Evolutionary conservation across 2,113 vertebrate species (phyloP), one percentile per base, ranked within the genome.

Genomic region (Fulica atra): DNA sequence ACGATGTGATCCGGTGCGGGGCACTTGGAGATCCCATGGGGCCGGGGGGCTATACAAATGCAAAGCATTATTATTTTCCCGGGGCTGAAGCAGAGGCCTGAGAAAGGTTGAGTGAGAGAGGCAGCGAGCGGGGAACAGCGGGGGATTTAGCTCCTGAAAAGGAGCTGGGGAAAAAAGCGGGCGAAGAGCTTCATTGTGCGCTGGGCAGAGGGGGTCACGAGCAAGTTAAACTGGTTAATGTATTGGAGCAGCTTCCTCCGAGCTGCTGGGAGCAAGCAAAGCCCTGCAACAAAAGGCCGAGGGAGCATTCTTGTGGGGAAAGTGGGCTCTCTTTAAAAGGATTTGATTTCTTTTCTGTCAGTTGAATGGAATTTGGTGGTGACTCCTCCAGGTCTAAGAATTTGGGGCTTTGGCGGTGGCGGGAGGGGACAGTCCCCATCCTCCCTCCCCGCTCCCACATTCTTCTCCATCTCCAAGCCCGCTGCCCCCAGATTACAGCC

Each of bases 311-410:
- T 96, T 98, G 96, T 72, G 95, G 94, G 92, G 95, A 96, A 97
- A 96, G 77, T 91, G 91, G 95, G 94, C 96, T 97, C 97, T 92
- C 95, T 97, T 95, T 88, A 97, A 98, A 97, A 86, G 94, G 97
- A 98, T 97, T 98, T 98, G 69, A 92, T 97, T 96, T 97, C 97
- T 98, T 97, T 97, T 97, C 97, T 98, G 97, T 98, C 97, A 97
- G 92, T 93, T 98, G 98, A 98, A 97, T 97, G 98, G 98, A 98
- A 97, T 98, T 98, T 70, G 83, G 95, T 98, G 97, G 98, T 97
- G 96, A 97, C 97, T 98, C 96, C 97, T 98, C 86, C 95, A 97
- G 95, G 97, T 97, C 98, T 97, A 94, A 97, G 95, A 94, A 95
- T 95, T 8, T 68, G 82, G 77, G 78, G 85, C 91, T 95, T 94